A percentile compares a stretch with the other conserved stretches of the same genome.
These are phyloP conservation scores for Ptychochromis oligacanthus DNA, from an alignment of 2,113 vertebrate genomes.

Conservation along the genomic window DNA sequence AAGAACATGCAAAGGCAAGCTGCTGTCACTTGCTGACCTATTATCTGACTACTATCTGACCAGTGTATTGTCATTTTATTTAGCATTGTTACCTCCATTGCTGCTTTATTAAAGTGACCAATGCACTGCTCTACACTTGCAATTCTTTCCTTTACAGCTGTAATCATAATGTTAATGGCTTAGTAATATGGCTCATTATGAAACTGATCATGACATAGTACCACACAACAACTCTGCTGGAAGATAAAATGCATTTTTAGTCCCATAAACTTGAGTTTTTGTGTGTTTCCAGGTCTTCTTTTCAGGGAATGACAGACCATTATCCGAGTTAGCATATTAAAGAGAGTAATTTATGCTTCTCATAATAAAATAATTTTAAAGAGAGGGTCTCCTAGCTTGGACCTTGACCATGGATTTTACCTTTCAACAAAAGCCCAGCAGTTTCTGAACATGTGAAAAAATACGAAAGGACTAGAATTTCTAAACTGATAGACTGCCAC, in stretches of 20 bases:
- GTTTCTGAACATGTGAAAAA: neutral
- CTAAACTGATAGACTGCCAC: neutral
- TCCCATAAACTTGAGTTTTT: neutral
- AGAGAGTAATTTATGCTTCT: constrained; percentile 1
- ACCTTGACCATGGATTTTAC: constrained; percentile 4
- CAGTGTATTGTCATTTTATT: too few relatives aligned
- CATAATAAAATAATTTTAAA: constrained; percentile 22
- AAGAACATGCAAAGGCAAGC: neutral
- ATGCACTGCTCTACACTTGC: neutral
- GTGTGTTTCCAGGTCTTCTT: neutral
- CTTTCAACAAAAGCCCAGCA: constrained; percentile 1
- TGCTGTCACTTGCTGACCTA: neutral
- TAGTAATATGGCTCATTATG: neutral
- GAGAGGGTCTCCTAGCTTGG: constrained; percentile 6
- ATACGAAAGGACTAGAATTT: neutral
- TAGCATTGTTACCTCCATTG: neutral
- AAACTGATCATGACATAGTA: neutral
- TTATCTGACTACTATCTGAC: too few relatives aligned
- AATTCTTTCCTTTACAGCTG: neutral
- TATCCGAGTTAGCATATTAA: neutral
- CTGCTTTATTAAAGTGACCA: neutral
- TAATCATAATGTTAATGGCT: neutral
- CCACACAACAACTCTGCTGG: neutral
- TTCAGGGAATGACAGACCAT: neutral
- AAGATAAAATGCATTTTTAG: neutral